Evolutionary conservation across 2,113 vertebrate genomes (phyloP), one percentile per base, ranked within the genome.

Genomic region (Oophaga pumilio): DNA sequence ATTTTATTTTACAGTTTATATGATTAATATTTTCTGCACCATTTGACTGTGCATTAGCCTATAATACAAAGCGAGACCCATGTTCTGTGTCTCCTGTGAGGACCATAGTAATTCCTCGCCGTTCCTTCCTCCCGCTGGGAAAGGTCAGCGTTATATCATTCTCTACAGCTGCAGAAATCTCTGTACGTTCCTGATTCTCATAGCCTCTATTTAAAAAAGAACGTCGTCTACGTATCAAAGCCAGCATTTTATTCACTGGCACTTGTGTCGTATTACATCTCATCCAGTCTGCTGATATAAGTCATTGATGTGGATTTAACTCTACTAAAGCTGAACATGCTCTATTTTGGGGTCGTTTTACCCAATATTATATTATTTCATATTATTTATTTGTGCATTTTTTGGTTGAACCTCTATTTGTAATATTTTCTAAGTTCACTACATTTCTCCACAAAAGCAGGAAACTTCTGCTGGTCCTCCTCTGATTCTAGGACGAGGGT

Each of bases 111-210:
- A 74, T 74, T 43, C 8, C 28, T 74, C 33, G 10, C 7, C 33
- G 17, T 49, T 74, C 33, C 43, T 49, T 18, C 14, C 68, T 71
- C 24, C 12, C 1, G 28, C 13, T 20, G 4, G 33, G 18, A 74
- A 74, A 74, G 71, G 71, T 74, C 71, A 74, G 71, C 17, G 1
- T 74, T 74, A 74, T 18, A 74, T 74, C 71, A 49, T 50, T 69
- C 24, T 28, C 68, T 33, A 24, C 68, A 64, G 62, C 68, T 13
- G 26, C n/a, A 74, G 71, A 33, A 20, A 49, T 74, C 71, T 20
- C 71, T 49, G 1, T 74, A 74, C 33, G 22, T 74, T 49, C 71
- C 33, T 50, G 17, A 20, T 50, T 49, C 71, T 49, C 43, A 50
- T 74, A 74, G 20, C 33, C 12, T 24, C 6, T 74, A 6, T 1